phyloP scores from a whole-genome alignment of 2,113 vertebrate genomes.

The Canis aureus region DNA sequence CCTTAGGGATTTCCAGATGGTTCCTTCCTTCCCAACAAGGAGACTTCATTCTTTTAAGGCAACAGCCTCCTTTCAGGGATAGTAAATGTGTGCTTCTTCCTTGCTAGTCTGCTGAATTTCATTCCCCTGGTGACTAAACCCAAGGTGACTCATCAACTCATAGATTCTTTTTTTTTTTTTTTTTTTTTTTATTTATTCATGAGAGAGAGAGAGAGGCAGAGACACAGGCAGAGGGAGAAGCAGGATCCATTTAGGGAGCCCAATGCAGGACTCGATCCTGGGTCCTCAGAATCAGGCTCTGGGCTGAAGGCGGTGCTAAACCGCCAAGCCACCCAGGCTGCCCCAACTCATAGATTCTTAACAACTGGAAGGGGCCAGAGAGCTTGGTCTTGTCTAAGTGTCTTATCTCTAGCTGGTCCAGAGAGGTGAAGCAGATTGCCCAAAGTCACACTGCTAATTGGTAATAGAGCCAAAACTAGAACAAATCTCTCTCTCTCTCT shows the following conservation, averaged over 20 bases:
- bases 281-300: no score
- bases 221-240: no score
- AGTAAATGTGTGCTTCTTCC: neutral
- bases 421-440: neutral
- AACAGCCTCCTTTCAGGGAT: neutral
- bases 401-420: neutral
- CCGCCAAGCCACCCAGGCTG: no score
- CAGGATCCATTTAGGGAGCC: no score
- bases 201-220: no score
- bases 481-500: neutral
- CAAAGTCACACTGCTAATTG: neutral
- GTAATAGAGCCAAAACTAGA: neutral
- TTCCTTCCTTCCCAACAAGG: slow-evolving; percentile 44
- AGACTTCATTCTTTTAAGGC: slow-evolving; percentile 36
- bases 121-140: neutral
- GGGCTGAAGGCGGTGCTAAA: no score
- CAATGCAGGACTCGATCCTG: no score
- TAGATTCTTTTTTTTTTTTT: neutral
- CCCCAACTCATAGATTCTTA: neutral
- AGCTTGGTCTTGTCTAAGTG: neutral
- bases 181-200: no score
- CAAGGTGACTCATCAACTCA: neutral
- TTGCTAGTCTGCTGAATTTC: neutral
- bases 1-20: slow-evolving; percentile 11
- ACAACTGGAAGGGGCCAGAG: neutral